Evolutionary conservation across 1,140 invertebrate species (phyloP), one percentile per base, ranked within the genome.

Genomic region (Chrysopa pallens): DNA sequence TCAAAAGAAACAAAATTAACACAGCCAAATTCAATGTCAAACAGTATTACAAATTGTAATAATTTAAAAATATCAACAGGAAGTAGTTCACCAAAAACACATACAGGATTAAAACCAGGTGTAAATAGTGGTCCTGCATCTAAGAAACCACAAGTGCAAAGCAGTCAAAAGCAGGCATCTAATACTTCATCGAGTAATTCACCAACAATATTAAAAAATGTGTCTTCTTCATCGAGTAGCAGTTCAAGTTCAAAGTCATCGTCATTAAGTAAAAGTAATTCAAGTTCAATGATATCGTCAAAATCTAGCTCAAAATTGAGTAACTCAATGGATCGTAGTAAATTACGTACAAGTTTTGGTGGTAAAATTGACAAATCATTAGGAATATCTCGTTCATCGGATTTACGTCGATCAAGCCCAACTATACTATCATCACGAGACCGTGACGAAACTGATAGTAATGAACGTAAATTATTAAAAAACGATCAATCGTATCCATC

Each of bases 31-130:
- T 62, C 63, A 4, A 43, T 49, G 42, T 52, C 51, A 39, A 47
- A 42, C 39, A 46, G 13, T 44, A 17, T 13, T 11, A 36, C 15
- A 33, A 36, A 35, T n/a, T 33, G 37, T 23, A 28, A 15, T 42
- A 23, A 14, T 8, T 31, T 39, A 17, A 44, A 28, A 2, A 41
- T 48, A n/a, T 49, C 46, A 7, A 66, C 66, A 13, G 74, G 64
- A 1, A 70, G 66, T 15, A 77, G 76, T 2, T 80, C 78, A 0
- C 76, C 77, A 0, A 83, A 79, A 60, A 79, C 79, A 9, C 79
- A 86, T 51, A 86, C 84, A 0, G 84, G 84, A 3, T 60, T 87
- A 1, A 89, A 89, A 58, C 82, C 84, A 0, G 84, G 84, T 0
- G 82, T 86, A 0, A 80, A 75, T 43, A 82, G 80, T 49, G 80